Base-by-base conservation (phyloP, 30 jellyfish, hydroid and myxozoan genomes). In the Turritopsis rubra region DNA sequence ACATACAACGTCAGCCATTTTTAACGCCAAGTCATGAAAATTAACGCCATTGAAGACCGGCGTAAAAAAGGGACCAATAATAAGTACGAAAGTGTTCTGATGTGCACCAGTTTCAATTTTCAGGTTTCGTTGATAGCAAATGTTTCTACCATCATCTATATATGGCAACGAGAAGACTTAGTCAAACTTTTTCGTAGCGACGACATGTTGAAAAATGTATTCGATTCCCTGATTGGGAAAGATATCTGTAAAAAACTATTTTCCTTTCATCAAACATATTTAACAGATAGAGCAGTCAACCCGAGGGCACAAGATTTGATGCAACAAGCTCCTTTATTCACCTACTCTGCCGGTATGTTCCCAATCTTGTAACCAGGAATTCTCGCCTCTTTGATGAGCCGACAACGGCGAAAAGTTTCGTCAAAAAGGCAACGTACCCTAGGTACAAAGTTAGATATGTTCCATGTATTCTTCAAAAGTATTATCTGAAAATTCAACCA, bases 151-250 rank as follows among this genome's bases (percentile, higher is more conserved):
- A 30, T 22, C 27, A 53, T 80, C 54, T 80, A 52, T 27, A 18
- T 24, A 65, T 80, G 81, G 82, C 53, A 65, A 26, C 54, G 83
- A 53, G 81, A 80, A 52, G 79, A 70, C n/a, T 70, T 80, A 28
- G 20, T 80, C 18, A 65, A 53, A 70, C 28, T 80, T 21, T 80
- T 80, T 53, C 31, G 54, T 22, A 80, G 28, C 26, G 87, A 80
- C 25, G 53, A 21, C 54, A 79, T 91, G 81, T 68, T 91, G 23
- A 79, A 82, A 71, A 86, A 79, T 83, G 94, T 86, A 18, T 91
- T 91, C 75, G 92, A 86, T 25, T 75, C 96, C 21, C 18, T 91
- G 21, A 86, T 91, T 68, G 95, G 96, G 20, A 76, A 91, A 82
- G 97, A 91, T 81, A 85, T 91, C 7, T 83, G 96, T 18, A 86